These are phyloP conservation scores for Carlito syrichta DNA, from an alignment of 2,113 vertebrate species.

Conservation along the genomic window DNA sequence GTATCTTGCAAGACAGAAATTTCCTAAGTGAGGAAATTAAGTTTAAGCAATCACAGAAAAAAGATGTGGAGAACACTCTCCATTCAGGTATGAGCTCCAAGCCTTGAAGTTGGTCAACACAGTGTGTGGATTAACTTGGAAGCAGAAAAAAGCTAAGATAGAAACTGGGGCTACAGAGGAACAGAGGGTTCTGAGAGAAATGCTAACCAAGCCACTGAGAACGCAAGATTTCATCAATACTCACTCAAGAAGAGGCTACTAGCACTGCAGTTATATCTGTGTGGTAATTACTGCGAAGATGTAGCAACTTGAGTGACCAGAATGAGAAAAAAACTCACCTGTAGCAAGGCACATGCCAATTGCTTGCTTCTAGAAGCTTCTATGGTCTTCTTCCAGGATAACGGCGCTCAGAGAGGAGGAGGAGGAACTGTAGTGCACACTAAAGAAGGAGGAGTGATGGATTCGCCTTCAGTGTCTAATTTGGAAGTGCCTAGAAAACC, in stretches of 20 bases:
- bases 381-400: neutral
- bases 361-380: neutral
- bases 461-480: neutral
- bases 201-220: neutral
- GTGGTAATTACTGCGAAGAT: neutral
- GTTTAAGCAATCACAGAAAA: neutral
- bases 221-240: neutral
- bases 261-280: neutral
- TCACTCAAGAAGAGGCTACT: neutral
- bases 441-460: neutral
- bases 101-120: neutral
- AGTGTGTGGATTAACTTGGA: neutral
- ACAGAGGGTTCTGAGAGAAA: neutral
- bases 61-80: neutral
- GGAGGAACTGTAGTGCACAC: neutral
- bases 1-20: neutral
- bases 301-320: neutral
- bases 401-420: neutral
- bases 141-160: neutral
- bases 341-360: neutral
- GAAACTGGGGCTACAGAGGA: neutral
- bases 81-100: neutral
- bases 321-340: neutral
- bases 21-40: neutral
- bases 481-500: neutral